These are phyloP conservation scores for Galeruca laticollis DNA, from an alignment of 2,888 invertebrate genomes.

Conservation along the genomic window DNA sequence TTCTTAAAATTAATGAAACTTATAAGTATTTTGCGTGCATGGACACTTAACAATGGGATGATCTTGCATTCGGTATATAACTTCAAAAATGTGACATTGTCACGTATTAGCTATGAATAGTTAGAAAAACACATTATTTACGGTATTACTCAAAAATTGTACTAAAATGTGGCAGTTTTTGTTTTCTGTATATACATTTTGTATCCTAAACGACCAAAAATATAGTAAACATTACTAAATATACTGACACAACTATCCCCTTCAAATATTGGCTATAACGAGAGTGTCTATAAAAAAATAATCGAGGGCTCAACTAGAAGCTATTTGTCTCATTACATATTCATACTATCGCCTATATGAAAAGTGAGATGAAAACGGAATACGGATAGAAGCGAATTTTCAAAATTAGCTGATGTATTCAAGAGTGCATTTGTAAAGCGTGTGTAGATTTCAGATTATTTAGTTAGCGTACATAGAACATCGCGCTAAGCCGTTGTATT, in stretches of 20 bases:
- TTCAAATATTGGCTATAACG: neutral
- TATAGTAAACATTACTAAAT: neutral
- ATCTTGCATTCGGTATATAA: no score
- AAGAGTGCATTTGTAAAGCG: slow-evolving; percentile 38
- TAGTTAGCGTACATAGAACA: slow-evolving; percentile 51
- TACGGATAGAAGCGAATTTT: slow-evolving; percentile 16
- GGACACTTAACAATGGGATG: no score
- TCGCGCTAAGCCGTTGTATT: slow-evolving; percentile 49
- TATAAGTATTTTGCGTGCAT: no score
- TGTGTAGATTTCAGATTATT: slow-evolving; percentile 49
- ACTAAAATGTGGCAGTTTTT: no score
- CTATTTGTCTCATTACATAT: slow-evolving; percentile 4
- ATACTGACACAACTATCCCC: neutral
- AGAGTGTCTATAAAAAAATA: neutral
- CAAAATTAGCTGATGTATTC: slow-evolving; percentile 28
- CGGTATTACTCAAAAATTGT: no score
- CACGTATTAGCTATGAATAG: no score
- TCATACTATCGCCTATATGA: neutral
- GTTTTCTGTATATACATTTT: no score
- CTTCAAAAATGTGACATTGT: no score
- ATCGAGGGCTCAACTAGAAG: neutral
- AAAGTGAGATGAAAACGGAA: neutral
- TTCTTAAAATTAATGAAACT: no score
- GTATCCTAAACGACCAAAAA: no score
- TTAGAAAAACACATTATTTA: no score